Evolutionary conservation across 2,888 invertebrate species (phyloP), one percentile per base, ranked within the genome.

Genomic region (Dolichopus griseipennis): DNA sequence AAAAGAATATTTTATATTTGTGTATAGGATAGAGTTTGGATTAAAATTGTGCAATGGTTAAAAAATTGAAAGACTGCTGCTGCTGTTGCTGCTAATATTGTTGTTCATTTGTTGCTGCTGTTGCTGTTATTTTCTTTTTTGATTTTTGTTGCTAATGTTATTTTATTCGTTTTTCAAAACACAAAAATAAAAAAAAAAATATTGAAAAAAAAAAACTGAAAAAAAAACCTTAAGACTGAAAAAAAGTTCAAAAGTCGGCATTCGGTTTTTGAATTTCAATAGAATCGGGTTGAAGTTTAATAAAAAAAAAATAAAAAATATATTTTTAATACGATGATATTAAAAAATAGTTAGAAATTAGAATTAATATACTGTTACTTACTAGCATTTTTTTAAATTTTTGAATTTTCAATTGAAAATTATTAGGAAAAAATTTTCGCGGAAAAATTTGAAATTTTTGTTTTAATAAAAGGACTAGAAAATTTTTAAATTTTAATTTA

Each of bases 181-280:
- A n/a, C n/a, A n/a, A 52, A 52, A 52, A n/a, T n/a, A n/a, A n/a
- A 52, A 52, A 18, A 52, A 52, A 52, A 52, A 52, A 52, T 3
- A 52, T 12, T n/a, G 18, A 52, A 15, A 27, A 27, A 52, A 52
- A 52, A 52, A 52, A 52, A 18, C 15, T 52, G 18, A 18, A 18
- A 15, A 15, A 43, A 43, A 52, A 52, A 52, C 52, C 52, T 52
- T 52, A 52, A 52, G 52, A 52, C 15, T 52, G 52, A 52, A 52
- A 52, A 52, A 52, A 52, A 52, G 52, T 52, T 52, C 52, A 52
- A 52, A 52, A 52, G 52, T 52, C 52, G 52, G 52, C 52, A 52
- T 52, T 52, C 52, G 52, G 52, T 52, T 52, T 52, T 52, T 52
- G 52, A 52, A 52, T 52, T 52, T 52, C 52, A 52, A 52, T 52